Percentiles rank a stretch among this genome's conserved stretches.
These are phyloP conservation scores for Lasioglossum villosulum DNA, from an alignment of 2,888 invertebrate genomes.

Conservation along the genomic window DNA sequence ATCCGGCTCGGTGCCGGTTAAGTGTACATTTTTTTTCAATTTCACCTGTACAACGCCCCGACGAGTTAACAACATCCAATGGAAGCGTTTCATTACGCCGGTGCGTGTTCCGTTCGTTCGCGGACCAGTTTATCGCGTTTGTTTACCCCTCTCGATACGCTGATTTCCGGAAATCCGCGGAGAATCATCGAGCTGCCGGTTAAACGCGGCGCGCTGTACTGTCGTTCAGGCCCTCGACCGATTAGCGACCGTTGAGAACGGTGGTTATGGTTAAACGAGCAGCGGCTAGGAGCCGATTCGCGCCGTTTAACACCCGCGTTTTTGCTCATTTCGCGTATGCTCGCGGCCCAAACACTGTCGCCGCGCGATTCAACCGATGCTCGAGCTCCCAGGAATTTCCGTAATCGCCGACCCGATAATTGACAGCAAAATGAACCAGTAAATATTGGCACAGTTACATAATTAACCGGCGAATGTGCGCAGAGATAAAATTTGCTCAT, in stretches of 20 bases:
- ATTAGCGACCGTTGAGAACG: constrained; percentile 16
- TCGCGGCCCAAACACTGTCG: not conserved
- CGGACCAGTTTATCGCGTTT: constrained; percentile 39
- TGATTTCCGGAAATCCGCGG: constrained; percentile 65
- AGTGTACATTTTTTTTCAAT: not conserved
- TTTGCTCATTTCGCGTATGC: constrained; percentile 1
- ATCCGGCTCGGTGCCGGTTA: not conserved
- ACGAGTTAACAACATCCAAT: constrained; percentile 63
- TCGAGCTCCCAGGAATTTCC: not conserved
- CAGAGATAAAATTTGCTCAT: not conserved
- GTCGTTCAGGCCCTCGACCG: constrained; percentile 1
- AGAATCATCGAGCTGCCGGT: constrained; percentile 48
- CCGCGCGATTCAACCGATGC: not conserved
- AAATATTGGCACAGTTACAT: not conserved
- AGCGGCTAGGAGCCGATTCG: constrained; percentile 12
- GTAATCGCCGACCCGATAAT: not conserved
- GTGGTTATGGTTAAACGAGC: constrained; percentile 11
- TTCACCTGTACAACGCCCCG: constrained; percentile 20
- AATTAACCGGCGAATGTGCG: not conserved
- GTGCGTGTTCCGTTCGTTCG: constrained; percentile 39
- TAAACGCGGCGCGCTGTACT: constrained; percentile 22
- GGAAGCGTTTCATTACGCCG: constrained; percentile 68
- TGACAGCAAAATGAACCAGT: not conserved
- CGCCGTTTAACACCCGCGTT: not conserved
- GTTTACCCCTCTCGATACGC: constrained; percentile 28